Conservation (phyloP, 2,113 vertebrate species). For the Antennarius striatus region DNA sequence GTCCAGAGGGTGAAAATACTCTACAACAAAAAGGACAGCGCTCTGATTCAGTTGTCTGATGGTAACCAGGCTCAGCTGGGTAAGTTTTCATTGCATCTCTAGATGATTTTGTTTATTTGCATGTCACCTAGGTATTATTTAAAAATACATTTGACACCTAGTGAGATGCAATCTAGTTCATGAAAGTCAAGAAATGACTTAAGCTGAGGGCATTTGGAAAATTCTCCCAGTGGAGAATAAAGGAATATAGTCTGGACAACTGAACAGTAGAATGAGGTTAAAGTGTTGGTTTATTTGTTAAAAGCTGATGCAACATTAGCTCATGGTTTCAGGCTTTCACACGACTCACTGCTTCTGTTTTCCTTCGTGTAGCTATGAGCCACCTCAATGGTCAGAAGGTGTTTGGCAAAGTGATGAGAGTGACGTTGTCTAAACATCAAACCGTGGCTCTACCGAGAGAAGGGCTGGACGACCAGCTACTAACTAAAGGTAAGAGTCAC, state of each 20-base stretch:
- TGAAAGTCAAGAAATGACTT: too few species aligned
- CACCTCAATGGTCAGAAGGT: constrained; percentile 99
- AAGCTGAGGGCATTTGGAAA: too few species aligned
- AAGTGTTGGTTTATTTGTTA: too few species aligned
- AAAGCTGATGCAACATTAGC: too few species aligned
- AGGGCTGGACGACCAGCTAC: constrained; percentile 95
- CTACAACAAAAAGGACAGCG: constrained; percentile 99
- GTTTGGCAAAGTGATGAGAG: constrained; percentile 98
- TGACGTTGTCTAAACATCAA: constrained; percentile 96
- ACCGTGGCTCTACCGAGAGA: constrained; percentile 96
- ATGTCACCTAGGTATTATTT: too few species aligned
- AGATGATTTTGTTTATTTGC: too few species aligned
- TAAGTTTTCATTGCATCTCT: constrained; percentile 71
- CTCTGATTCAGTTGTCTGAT: constrained; percentile 97
- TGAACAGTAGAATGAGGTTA: too few species aligned
- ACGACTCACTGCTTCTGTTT: not conserved
- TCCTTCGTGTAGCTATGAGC: constrained; percentile 87
- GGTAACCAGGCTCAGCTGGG: constrained; percentile 97
- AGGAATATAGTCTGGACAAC: too few species aligned
- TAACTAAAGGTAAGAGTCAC: constrained; percentile 84
- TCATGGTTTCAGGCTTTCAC: not conserved
- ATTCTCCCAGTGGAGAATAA: too few species aligned
- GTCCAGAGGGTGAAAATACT: constrained; percentile 99
- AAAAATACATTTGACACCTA: too few species aligned
- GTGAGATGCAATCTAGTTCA: too few species aligned